A percentile compares a stretch with the other conserved stretches of the same genome.
phyloP scores from a whole-genome alignment of 2,113 vertebrate genomes.

The Balaeniceps rex region DNA sequence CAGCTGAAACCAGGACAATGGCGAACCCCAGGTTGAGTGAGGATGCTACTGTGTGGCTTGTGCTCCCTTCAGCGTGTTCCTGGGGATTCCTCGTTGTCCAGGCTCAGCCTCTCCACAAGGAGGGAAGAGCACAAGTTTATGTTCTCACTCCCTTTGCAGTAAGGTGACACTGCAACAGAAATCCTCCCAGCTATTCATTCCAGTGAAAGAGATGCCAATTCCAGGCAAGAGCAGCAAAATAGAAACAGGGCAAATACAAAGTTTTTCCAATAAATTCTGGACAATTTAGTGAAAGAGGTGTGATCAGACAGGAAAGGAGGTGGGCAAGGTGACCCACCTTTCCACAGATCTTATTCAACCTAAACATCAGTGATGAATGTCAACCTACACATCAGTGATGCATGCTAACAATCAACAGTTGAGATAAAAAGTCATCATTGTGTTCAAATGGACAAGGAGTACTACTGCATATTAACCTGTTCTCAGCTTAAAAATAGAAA shows the following conservation, averaged over 20 bases:
- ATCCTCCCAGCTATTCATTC: not conserved
- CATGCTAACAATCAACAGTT: not conserved
- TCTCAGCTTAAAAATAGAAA: not conserved
- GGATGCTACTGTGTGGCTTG: not conserved
- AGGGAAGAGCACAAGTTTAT: not conserved
- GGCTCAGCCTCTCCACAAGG: not conserved
- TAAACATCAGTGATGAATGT: not conserved
- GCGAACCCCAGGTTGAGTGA: not conserved
- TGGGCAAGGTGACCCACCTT: not conserved
- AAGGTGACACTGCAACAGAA: not conserved
- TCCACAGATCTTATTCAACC: not conserved
- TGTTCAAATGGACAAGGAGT: not conserved
- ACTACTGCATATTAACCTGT: not conserved
- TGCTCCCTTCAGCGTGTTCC: not conserved
- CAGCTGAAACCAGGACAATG: too few species aligned
- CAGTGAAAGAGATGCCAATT: not conserved
- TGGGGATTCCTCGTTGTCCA: not conserved
- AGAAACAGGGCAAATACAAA: not conserved
- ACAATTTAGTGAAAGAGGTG: not conserved
- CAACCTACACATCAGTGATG: not conserved
- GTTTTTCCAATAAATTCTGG: not conserved
- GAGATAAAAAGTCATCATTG: not conserved
- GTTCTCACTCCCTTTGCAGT: not conserved
- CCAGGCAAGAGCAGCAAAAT: not conserved
- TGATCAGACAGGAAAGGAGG: not conserved